phyloP scores from a whole-genome alignment of 2,888 invertebrate species.

The Ecdyonurus torrentis region DNA sequence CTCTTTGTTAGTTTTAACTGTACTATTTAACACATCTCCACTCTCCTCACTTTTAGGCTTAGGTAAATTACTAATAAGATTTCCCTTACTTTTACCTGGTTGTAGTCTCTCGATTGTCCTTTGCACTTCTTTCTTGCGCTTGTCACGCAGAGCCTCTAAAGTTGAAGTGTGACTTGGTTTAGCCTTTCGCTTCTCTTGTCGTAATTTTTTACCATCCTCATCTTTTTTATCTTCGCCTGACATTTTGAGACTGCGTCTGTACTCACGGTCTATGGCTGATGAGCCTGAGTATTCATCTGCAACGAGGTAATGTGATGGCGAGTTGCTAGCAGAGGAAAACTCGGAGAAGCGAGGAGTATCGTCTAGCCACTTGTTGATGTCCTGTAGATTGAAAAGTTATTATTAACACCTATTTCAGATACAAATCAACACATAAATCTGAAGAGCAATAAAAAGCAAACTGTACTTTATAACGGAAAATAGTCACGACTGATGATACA shows the following conservation, averaged over 20 bases:
- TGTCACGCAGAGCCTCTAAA: slow-evolving; percentile 16
- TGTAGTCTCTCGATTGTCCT: slow-evolving; percentile 69
- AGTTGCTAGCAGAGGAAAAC: slow-evolving; percentile 62
- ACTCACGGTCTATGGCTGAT: slow-evolving; percentile 8
- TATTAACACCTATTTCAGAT: slow-evolving; percentile 5
- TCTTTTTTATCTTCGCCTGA: not conserved
- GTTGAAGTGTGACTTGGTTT: slow-evolving; percentile 1
- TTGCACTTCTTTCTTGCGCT: slow-evolving; percentile 50
- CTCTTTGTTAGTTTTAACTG: slow-evolving; percentile 14
- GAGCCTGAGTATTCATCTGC: slow-evolving; percentile 39
- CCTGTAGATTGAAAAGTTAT: slow-evolving; percentile 30
- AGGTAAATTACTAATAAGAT: slow-evolving; percentile 52
- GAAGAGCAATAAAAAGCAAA: not conserved
- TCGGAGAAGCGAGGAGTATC: slow-evolving; percentile 62
- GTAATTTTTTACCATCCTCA: slow-evolving; percentile 6
- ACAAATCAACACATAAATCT: not conserved
- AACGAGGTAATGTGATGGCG: slow-evolving; percentile 46
- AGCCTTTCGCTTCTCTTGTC: slow-evolving; percentile 15
- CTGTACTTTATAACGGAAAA: not conserved
- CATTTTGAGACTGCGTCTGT: slow-evolving; percentile 10
- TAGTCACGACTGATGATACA: no score
- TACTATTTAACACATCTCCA: slow-evolving; percentile 32
- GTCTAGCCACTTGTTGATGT: slow-evolving; percentile 77
- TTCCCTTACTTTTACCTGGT: slow-evolving; percentile 77
- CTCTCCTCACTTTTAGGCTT: slow-evolving; percentile 31